A percentile compares a stretch with the other conserved stretches of the same genome.
Evolutionary conservation across 2,797 vertebrate species (phyloP).

Genomic region (Capromys pilorides): DNA sequence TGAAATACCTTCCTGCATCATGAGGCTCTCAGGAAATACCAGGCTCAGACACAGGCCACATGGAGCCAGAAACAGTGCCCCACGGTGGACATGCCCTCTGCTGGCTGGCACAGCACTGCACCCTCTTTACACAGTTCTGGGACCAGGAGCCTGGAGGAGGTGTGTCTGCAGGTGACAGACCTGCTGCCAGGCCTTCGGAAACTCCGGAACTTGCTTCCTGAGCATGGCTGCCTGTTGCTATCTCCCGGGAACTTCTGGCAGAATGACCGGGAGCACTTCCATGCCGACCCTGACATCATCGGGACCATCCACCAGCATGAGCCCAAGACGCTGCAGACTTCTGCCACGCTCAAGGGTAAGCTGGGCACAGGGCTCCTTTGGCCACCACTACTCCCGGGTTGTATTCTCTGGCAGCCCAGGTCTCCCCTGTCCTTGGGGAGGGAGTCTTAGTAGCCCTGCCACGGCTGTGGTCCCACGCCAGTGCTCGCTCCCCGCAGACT

Average conservation of each 20-base stretch:
- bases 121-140: conserved; percentile 84
- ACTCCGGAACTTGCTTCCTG: conserved; percentile 92
- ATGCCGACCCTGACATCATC: conserved; percentile 93
- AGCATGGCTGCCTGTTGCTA: conserved; percentile 95
- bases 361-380: neutral
- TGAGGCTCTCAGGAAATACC: neutral
- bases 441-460: neutral
- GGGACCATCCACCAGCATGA: conserved; percentile 97
- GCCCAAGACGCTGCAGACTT: conserved; percentile 96
- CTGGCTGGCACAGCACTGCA: neutral
- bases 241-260: conserved; percentile 99
- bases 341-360: conserved; percentile 95
- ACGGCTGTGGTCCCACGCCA: neutral
- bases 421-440: neutral
- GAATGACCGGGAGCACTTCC: conserved; percentile 94
- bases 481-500: conserved; percentile 84
- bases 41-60: neutral
- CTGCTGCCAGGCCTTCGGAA: conserved; percentile 94
- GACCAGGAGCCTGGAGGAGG: conserved; percentile 91
- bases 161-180: conserved; percentile 96
- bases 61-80: rapidly evolving
- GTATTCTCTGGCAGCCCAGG: neutral
- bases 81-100: neutral
- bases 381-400: rapidly evolving
- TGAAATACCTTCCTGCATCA: neutral